phyloP scores from a whole-genome alignment of 2,888 invertebrate species.

The Blastobasis adustella region DNA sequence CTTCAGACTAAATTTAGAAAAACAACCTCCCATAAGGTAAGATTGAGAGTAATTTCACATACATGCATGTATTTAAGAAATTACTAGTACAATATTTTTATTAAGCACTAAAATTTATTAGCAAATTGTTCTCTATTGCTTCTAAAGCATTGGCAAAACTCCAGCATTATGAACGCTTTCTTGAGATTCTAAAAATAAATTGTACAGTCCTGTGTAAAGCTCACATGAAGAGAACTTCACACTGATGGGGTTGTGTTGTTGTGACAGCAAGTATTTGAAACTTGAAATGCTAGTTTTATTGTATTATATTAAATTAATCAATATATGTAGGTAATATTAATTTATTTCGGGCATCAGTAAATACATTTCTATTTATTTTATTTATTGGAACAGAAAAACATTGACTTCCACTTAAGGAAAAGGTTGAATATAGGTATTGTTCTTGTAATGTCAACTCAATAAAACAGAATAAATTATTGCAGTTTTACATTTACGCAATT shows the following conservation, averaged over 20 bases:
- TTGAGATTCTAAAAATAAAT: conserved; percentile 58
- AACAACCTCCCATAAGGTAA: conserved; percentile 64
- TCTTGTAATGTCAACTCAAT: no score
- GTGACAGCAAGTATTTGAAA: background rate
- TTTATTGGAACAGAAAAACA: no score
- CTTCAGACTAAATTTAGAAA: conserved; percentile 60
- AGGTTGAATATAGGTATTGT: no score
- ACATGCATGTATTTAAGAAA: background rate
- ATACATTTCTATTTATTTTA: no score
- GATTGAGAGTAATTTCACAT: background rate
- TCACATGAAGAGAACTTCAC: conserved; percentile 39
- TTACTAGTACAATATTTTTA: conserved; percentile 5
- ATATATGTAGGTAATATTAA: no score
- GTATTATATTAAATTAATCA: no score
- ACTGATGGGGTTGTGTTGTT: conserved; percentile 10
- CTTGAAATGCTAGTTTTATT: no score
- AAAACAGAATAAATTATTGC: no score
- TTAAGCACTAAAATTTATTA: conserved; percentile 4
- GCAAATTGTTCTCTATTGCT: conserved; percentile 7
- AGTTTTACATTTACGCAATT: no score
- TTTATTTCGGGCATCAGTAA: no score
- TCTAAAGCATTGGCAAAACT: conserved; percentile 46
- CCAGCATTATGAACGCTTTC: conserved; percentile 46
- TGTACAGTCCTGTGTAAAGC: background rate
- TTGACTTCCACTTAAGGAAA: no score